phyloP scores from a whole-genome alignment of 1,140 invertebrate species.

The Anoplophora glabripennis region DNA sequence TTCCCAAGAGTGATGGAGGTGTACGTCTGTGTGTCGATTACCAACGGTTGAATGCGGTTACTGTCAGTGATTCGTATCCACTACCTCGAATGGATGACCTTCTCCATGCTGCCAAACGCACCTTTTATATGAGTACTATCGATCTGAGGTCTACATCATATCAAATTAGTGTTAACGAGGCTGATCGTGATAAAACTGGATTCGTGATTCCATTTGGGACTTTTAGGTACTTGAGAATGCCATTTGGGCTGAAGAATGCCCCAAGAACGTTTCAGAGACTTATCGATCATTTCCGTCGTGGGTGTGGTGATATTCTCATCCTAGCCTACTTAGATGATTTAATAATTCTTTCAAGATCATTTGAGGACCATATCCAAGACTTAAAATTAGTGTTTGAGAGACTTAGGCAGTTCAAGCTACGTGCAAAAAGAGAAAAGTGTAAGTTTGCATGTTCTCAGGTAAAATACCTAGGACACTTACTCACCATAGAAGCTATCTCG shows the following conservation, averaged over 20 bases:
- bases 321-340: neutral
- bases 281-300: neutral
- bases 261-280: neutral
- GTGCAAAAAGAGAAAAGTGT: no score
- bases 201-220: neutral
- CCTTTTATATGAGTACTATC: slow-evolving; percentile 42
- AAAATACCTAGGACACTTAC: no score
- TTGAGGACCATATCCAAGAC: slow-evolving; percentile 31
- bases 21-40: slow-evolving; percentile 41
- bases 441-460: no score
- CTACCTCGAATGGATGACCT: slow-evolving; percentile 50
- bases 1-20: no score
- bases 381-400: no score
- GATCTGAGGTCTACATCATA: slow-evolving; percentile 46
- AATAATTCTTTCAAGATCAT: slow-evolving; percentile 21
- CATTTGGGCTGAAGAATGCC: neutral
- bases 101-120: slow-evolving; percentile 39
- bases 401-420: no score
- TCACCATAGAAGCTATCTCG: no score
- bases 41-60: slow-evolving; percentile 38
- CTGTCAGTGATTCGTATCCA: slow-evolving; percentile 46
- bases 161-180: neutral
- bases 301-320: neutral
- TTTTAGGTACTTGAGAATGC: neutral
- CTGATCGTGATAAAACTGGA: neutral